A percentile compares a stretch with the other conserved stretches of the same genome.
phyloP scores from a whole-genome alignment of 2,797 vertebrate species.

The Spea hammondii region DNA sequence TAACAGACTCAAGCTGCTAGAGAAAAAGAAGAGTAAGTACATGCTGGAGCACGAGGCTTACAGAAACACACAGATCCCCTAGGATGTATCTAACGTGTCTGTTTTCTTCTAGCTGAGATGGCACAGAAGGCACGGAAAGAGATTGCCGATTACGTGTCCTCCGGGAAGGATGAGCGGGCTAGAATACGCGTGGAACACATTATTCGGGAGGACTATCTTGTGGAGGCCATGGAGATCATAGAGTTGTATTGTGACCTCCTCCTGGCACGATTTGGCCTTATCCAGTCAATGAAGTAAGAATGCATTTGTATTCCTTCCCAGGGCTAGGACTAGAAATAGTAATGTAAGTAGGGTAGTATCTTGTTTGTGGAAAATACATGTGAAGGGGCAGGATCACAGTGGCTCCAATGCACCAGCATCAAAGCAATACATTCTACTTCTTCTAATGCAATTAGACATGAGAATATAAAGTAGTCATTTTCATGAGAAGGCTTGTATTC shows the following conservation, averaged over 20 bases:
- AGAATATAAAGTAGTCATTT: too few relatives aligned
- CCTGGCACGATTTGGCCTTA: constrained; percentile 90
- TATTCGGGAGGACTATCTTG: constrained; percentile 97
- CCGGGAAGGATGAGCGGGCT: constrained; percentile 93
- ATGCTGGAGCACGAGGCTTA: neutral
- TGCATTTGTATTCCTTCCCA: neutral
- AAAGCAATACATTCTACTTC: too few relatives aligned
- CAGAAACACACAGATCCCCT: too few relatives aligned
- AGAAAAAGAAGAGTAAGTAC: constrained; percentile 97
- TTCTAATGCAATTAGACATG: too few relatives aligned
- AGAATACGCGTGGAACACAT: constrained; percentile 97
- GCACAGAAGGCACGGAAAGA: constrained; percentile 97
- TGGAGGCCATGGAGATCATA: constrained; percentile 98
- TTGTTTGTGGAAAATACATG: too few relatives aligned
- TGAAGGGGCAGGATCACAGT: too few relatives aligned
- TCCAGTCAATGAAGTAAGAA: constrained; percentile 96
- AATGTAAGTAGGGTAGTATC: too few relatives aligned
- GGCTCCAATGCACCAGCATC: too few relatives aligned
- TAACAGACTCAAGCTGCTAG: constrained; percentile 92
- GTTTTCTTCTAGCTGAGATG: constrained; percentile 77
- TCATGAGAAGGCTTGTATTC: too few relatives aligned
- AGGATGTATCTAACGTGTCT: neutral
- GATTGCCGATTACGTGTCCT: constrained; percentile 93
- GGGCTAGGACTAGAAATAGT: neutral
- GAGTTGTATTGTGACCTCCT: constrained; percentile 96